Evolutionary conservation across 2,113 vertebrate species (phyloP).

Genomic region (Megaptera novaeangliae): DNA sequence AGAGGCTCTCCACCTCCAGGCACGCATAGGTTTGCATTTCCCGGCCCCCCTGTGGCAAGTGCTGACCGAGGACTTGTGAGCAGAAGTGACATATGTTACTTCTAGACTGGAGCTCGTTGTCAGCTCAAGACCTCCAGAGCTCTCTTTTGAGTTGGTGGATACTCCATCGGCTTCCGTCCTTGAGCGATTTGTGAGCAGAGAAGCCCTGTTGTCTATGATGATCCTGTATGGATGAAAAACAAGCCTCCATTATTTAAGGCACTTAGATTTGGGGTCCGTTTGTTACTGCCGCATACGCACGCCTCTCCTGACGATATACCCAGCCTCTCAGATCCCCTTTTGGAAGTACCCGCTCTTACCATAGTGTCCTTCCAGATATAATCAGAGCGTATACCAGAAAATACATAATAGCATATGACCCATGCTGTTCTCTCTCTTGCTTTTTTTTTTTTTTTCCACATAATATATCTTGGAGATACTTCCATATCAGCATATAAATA

Average conservation of each 20-base stretch:
- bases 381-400: neutral
- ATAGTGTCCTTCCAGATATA: neutral
- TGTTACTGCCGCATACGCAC: neutral
- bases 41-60: rapidly evolving
- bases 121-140: neutral
- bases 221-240: rapidly evolving
- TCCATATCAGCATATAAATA: neutral
- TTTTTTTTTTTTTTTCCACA: neutral
- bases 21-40: neutral
- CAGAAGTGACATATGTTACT: neutral
- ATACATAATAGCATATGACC: rapidly evolving
- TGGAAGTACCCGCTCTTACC: no score
- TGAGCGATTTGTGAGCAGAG: rapidly evolving
- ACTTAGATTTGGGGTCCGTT: neutral
- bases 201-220: rapidly evolving
- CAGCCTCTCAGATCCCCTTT: no score
- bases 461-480: neutral
- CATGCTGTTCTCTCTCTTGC: neutral
- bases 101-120: neutral
- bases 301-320: neutral
- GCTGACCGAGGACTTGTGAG: neutral
- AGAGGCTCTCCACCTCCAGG: neutral
- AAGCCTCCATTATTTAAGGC: neutral
- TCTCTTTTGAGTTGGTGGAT: neutral
- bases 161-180: neutral